Evolutionary conservation across 2,888 invertebrate species (phyloP), one percentile per base, ranked within the genome.

Genomic region (Agelastica alni): DNA sequence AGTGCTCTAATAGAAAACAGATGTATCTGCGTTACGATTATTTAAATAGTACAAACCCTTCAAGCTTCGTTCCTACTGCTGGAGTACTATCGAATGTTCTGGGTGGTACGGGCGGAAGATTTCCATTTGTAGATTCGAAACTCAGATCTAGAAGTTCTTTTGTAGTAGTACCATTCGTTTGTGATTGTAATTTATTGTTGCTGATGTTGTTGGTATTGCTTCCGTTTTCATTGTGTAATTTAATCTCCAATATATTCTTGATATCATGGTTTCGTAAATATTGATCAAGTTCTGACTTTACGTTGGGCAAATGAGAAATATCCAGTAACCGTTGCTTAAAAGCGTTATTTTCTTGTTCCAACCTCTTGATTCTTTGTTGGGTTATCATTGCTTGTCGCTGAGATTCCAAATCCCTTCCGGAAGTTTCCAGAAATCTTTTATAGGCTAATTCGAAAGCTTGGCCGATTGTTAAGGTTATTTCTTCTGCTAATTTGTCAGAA

Each of bases 391-490:
- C 80, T 64, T 87, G 82, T 72, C 94, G 89, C 73, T 91, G 89
- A 60, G 91, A 82, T 74, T 96, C 96, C 54, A 93, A 80, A 74
- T 93, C 92, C 75, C 90, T 90, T 53, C 93, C 93, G 49, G 92
- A 92, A 58, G 93, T 93, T 74, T 94, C 96, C 70, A 97, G 80
- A 79, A 95, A 97, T 71, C 93, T 85, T 83, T 88, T 91, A 80
- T 97, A 98, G 20, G 97, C 98, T 72, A 98, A 81, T 80, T 98
- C 97, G 77, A 98, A 98, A 0, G 98, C 97, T 78, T 98, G 97
- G 6, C 98, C 98, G 66, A 98, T 96, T 7, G 97, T 98, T 59
- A 98, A 79, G 32, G 97, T 98, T 59, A 98, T 97, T 75, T 98
- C 96, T 69, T 97, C 96, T 1, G 97, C 96, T 72, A 97, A 79